Evolutionary conservation across 2,797 vertebrate species (phyloP).

Genomic region (Artibeus jamaicensis): DNA sequence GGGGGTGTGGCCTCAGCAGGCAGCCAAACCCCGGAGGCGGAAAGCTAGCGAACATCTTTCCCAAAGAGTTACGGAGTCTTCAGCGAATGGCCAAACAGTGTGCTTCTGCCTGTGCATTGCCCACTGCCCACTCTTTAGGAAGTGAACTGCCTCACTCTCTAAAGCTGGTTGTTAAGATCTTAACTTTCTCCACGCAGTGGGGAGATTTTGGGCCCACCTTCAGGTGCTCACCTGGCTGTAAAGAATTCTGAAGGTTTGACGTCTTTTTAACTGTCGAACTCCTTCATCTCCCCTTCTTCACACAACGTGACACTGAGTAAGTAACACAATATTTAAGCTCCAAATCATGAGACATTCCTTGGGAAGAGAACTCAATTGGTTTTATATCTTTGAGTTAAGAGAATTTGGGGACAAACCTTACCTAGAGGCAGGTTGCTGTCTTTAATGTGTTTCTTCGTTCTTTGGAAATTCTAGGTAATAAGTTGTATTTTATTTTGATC

Average conservation of each 20-base stretch:
- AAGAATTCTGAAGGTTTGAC: not conserved
- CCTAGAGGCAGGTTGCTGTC: fast-evolving
- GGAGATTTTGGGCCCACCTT: not conserved
- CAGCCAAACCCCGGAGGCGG: not conserved
- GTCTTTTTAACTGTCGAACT: not conserved
- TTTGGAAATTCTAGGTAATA: not conserved
- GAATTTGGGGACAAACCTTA: not conserved
- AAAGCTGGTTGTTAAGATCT: not conserved
- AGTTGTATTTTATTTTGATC: not conserved
- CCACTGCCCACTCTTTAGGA: too few species aligned
- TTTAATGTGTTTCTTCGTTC: not conserved
- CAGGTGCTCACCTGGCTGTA: not conserved
- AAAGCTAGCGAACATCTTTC: not conserved
- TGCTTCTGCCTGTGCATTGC: not conserved
- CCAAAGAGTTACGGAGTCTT: not conserved
- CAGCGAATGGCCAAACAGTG: not conserved
- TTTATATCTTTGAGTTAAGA: not conserved
- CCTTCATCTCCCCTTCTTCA: not conserved
- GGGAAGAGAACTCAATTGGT: not conserved
- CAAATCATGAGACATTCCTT: not conserved
- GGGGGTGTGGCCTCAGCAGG: not conserved
- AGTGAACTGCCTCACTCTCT: not conserved
- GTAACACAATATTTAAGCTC: not conserved
- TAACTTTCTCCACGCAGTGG: not conserved
- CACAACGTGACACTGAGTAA: not conserved